Evolutionary conservation across 2,888 invertebrate species (phyloP).

Genomic region (Lissonota sp.): DNA sequence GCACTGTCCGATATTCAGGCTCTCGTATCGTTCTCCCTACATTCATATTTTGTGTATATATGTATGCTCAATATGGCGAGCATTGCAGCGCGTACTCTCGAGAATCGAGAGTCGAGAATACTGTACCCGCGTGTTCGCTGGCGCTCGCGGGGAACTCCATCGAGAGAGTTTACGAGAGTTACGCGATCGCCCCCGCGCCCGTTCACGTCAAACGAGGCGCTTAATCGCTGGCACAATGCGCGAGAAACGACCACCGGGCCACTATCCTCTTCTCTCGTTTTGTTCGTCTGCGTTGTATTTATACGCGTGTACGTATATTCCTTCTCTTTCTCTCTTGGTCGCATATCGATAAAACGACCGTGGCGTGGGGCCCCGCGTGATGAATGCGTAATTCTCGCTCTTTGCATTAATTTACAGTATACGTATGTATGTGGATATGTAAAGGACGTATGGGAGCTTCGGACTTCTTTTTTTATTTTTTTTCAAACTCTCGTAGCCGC

Average conservation of each 20-base stretch:
- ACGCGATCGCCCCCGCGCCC: slow-evolving; percentile 56
- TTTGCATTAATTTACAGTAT: slow-evolving; percentile 40
- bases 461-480: slow-evolving; percentile 31
- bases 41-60: slow-evolving; percentile 36
- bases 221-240: slow-evolving; percentile 78
- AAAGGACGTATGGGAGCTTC: slow-evolving; percentile 32
- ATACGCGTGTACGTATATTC: slow-evolving; percentile 1
- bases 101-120: slow-evolving; percentile 54
- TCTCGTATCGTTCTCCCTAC: not conserved
- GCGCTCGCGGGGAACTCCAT: slow-evolving; percentile 55
- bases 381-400: slow-evolving; percentile 76
- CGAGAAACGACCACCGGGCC: slow-evolving; percentile 66
- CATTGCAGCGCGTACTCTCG: slow-evolving; percentile 39
- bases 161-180: slow-evolving; percentile 63
- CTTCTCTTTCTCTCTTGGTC: slow-evolving; percentile 60
- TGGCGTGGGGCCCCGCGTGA: slow-evolving; percentile 69
- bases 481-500: slow-evolving; percentile 36
- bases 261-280: slow-evolving; percentile 59
- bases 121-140: too few relatives aligned
- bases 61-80: slow-evolving; percentile 28
- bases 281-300: slow-evolving; percentile 5
- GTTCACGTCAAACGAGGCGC: slow-evolving; percentile 71
- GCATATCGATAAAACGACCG: slow-evolving; percentile 76
- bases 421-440: slow-evolving; percentile 25
- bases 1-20: not conserved